A percentile compares a stretch with the other conserved stretches of the same genome.
Conservation (phyloP, 2,797 vertebrate genomes). For the Enteromius afrohamiltoni region DNA sequence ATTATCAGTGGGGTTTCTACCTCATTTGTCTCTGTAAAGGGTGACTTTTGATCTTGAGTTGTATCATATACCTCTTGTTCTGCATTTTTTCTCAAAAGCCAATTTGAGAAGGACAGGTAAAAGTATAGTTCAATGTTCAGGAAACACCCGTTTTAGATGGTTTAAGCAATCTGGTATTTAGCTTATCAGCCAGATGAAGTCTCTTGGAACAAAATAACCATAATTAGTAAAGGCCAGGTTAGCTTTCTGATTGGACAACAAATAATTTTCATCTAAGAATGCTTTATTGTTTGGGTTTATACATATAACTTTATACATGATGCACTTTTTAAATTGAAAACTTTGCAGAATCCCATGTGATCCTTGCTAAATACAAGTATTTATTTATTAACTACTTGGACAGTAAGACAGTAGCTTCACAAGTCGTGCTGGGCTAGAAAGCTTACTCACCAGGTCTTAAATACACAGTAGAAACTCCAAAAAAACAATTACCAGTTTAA, state of each 20-base stretch:
- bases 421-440: not conserved
- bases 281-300: too few relatives aligned
- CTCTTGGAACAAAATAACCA: not conserved
- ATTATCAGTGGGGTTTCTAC: not conserved
- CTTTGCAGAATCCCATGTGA: too few relatives aligned
- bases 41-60: conserved; percentile 3
- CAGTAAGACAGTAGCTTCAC: not conserved
- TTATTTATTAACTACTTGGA: not conserved
- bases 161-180: not conserved
- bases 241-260: not conserved
- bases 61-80: not conserved
- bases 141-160: not conserved
- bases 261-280: not conserved
- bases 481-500: conserved; percentile 10
- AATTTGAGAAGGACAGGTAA: conserved; percentile 3
- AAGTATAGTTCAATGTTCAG: too few relatives aligned
- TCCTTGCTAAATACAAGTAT: too few relatives aligned
- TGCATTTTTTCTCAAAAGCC: not conserved
- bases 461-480: conserved; percentile 6
- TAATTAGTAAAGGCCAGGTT: not conserved
- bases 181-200: not conserved
- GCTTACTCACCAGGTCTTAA: not conserved
- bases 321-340: too few relatives aligned
- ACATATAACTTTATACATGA: too few relatives aligned
- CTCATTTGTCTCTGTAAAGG: not conserved